These are phyloP conservation scores for Slavum lentiscoides DNA, from an alignment of 2,888 invertebrate species.

Conservation along the genomic window DNA sequence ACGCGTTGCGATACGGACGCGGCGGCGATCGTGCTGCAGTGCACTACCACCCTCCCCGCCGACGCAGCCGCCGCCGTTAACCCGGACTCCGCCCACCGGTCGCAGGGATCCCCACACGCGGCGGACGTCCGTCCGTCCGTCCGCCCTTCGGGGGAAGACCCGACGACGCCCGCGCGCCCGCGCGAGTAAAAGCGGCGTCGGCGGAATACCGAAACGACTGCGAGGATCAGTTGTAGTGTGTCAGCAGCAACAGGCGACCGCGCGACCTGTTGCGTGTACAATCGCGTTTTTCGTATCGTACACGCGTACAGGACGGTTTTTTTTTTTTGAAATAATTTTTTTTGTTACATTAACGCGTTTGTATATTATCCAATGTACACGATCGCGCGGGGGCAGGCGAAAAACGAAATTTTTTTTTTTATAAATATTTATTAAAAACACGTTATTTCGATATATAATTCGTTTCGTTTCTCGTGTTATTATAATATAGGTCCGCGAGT, in stretches of 20 bases:
- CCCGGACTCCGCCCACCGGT: conserved; percentile 51
- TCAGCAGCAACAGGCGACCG: conserved; percentile 53
- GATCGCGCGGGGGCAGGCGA: too few species aligned
- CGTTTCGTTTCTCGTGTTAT: neutral
- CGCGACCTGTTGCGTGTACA: conserved; percentile 34
- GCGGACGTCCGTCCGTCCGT: conserved; percentile 42
- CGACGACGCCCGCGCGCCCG: conserved; percentile 16
- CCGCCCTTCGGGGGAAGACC: conserved; percentile 51
- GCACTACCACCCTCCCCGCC: conserved; percentile 7
- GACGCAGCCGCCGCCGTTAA: neutral
- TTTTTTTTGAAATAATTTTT: too few species aligned
- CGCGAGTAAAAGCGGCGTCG: conserved; percentile 47
- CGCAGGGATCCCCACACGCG: conserved; percentile 39
- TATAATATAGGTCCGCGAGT: too few species aligned
- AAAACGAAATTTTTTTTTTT: too few species aligned
- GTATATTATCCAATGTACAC: too few species aligned
- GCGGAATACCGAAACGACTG: conserved; percentile 35
- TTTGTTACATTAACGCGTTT: too few species aligned
- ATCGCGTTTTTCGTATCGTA: neutral
- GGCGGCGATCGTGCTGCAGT: too few species aligned
- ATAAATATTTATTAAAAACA: too few species aligned
- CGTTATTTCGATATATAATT: neutral
- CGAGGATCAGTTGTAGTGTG: conserved; percentile 33
- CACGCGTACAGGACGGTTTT: neutral
- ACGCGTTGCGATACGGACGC: too few species aligned